A percentile compares a stretch with the other conserved stretches of the same genome.
Evolutionary conservation across 2,797 vertebrate species (phyloP).

Genomic region (Aotus griseimembra): DNA sequence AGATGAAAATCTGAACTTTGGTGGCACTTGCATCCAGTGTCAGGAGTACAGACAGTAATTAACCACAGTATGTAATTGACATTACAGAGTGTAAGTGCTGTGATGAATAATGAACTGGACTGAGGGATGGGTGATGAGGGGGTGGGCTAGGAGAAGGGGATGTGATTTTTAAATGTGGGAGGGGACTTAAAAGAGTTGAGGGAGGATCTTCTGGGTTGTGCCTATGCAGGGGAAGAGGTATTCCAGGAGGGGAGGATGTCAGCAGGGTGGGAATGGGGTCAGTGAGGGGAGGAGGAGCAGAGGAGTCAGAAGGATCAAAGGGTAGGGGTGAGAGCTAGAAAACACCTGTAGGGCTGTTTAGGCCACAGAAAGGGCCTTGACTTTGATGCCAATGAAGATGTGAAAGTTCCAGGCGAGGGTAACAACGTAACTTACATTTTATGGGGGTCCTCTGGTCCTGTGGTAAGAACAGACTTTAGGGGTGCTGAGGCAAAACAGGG

Average conservation of each 20-base stretch:
- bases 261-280: not conserved
- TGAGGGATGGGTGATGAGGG: not conserved
- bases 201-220: not conserved
- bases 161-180: not conserved
- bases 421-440: not conserved
- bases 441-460: not conserved
- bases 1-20: not conserved
- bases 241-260: not conserved
- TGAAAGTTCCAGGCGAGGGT: not conserved
- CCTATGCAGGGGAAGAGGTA: rapidly evolving
- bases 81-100: not conserved
- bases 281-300: not conserved
- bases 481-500: not conserved
- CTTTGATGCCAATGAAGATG: not conserved
- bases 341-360: not conserved
- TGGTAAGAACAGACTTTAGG: not conserved
- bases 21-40: too few relatives aligned
- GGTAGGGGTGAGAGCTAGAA: not conserved
- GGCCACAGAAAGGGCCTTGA: not conserved
- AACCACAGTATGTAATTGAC: too few relatives aligned
- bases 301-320: too few relatives aligned
- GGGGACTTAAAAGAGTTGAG: not conserved
- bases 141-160: not conserved
- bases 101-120: not conserved
- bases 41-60: not conserved